Base-by-base conservation (phyloP, 2,888 invertebrate species). In the Notodonta ziczac region DNA sequence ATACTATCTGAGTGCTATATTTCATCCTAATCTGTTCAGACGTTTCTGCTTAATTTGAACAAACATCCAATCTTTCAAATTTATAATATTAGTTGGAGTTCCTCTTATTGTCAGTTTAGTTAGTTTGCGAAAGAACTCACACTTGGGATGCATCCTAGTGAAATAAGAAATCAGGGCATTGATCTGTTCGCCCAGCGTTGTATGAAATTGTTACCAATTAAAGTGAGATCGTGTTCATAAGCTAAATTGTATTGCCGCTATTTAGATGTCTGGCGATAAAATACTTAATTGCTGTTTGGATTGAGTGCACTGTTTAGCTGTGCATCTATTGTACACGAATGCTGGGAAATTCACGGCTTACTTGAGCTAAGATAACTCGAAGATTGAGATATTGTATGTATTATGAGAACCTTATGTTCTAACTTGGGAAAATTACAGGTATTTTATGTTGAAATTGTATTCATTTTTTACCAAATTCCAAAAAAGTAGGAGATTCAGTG, bases 251-350 rank as follows among this genome's bases (percentile, higher is more conserved):
- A 67, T 69, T 67, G 67, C 61, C 63, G 67, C 64, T 62, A 72
- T 76, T 74, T 63, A 73, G 72, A 68, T 74, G 71, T 71, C 71
- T 74, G 69, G 57, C 44, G 74, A 76, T 71, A 69, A 63, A 57
- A 62, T 60, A 61, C 65, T 64, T 60, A 69, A 74, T 69, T 68
- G 67, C 69, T 67, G 65, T 59, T 62, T 64, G 55, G 54, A 71
- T 71, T 67, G 67, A 65, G 65, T 62, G 57, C 58, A 50, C 60
- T 58, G 52, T 63, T 63, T 58, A 60, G 66, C 59, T 66, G 62
- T 64, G 56, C 54, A 57, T 63, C 59, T 64, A 63, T 66, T 67
- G 64, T 55, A 32, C 9, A 52, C 48, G 57, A 63, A 59, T 63
- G 61, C 44, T 52, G 52, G 7, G 32, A 52, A 52, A 52, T 51